phyloP scores from a whole-genome alignment of 2,113 vertebrate species.

The Amphiprion ocellaris region DNA sequence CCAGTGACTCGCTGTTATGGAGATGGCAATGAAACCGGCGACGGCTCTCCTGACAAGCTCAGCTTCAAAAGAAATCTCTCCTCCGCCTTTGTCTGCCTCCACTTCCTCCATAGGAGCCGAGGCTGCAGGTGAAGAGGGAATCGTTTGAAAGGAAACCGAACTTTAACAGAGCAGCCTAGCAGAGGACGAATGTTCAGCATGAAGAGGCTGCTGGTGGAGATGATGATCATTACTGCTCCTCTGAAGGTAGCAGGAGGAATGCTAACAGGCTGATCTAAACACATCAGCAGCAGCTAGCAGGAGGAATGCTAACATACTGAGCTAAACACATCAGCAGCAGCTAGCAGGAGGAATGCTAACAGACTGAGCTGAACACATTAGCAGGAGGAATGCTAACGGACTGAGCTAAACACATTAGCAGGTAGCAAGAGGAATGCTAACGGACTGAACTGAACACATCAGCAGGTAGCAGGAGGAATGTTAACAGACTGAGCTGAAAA shows the following conservation, averaged over 20 bases:
- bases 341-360: too few species aligned
- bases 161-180: neutral
- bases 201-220: slow-evolving; percentile 21
- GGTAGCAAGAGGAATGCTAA: too few species aligned
- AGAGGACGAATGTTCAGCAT: slow-evolving; percentile 4
- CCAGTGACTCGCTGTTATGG: slow-evolving; percentile 49
- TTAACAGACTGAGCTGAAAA: too few species aligned
- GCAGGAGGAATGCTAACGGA: too few species aligned
- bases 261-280: neutral
- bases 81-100: neutral
- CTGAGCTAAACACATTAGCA: too few species aligned
- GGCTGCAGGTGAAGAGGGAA: slow-evolving; percentile 37
- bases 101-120: slow-evolving; percentile 20
- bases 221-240: slow-evolving; percentile 18
- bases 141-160: slow-evolving; percentile 36
- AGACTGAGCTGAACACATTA: too few species aligned
- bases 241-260: neutral
- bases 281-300: too few species aligned
- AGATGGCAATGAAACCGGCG: slow-evolving; percentile 26
- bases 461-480: too few species aligned
- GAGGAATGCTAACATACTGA: neutral
- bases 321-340: too few species aligned
- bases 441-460: too few species aligned
- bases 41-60: slow-evolving; percentile 33
- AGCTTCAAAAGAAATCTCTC: slow-evolving; percentile 13